phyloP scores from a whole-genome alignment of 1,140 invertebrate species.

The Formica selysi region DNA sequence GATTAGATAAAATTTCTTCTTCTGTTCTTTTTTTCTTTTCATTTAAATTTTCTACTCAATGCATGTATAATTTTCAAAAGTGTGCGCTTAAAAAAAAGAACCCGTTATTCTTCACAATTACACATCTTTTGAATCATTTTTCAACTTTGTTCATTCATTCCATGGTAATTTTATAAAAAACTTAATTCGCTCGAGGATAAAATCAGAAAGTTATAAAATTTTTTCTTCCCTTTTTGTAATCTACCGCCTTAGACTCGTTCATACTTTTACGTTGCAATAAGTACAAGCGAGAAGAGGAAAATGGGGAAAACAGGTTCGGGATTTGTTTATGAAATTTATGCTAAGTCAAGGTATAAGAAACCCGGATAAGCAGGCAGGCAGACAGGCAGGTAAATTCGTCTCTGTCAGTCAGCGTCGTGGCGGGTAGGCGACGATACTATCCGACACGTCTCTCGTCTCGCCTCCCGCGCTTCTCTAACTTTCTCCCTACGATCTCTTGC shows the following conservation, averaged over 20 bases:
- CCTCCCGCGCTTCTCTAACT: conserved; percentile 50
- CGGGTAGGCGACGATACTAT: conserved; percentile 13
- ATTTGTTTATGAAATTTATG: conserved; percentile 65
- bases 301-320: conserved; percentile 11
- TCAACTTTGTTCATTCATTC: neutral
- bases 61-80: no score
- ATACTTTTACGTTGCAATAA: conserved; percentile 33
- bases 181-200: conserved; percentile 1
- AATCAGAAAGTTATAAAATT: conserved; percentile 43
- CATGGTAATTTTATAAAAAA: conserved; percentile 16
- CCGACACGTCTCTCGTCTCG: neutral
- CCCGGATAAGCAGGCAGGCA: conserved; percentile 40
- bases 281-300: neutral
- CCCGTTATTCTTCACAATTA: neutral
- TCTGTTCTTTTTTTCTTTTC: neutral
- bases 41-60: neutral
- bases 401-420: conserved; percentile 25
- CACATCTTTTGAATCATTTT: neutral
- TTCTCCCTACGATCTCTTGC: conserved; percentile 62
- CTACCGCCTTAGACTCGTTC: conserved; percentile 31
- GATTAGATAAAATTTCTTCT: neutral
- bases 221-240: conserved; percentile 29
- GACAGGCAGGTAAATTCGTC: conserved; percentile 61
- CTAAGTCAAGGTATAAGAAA: conserved; percentile 56
- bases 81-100: neutral